Base-by-base conservation (phyloP, 92 coral and sea anemone species). In the Parazoanthus atlanticus region DNA sequence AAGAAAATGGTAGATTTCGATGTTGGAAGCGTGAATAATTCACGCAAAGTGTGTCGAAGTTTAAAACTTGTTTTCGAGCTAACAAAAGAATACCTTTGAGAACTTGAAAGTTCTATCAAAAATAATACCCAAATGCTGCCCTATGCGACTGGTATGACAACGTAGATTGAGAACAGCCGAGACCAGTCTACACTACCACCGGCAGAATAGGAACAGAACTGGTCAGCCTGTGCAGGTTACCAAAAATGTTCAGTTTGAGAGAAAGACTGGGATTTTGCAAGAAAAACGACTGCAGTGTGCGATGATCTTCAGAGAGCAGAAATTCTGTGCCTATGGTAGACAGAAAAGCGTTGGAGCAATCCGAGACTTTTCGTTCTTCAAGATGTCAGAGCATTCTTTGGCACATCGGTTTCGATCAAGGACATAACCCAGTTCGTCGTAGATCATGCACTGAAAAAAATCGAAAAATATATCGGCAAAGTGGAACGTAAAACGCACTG, bases 371-470 rank as follows among this genome's bases (percentile, higher is more conserved):
- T 69, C 38, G 65, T 16, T 43, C 78, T 92, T 71, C 70, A 93
- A 86, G 40, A 95, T 66, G 28, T 91, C 92, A 65, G 92, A 93
- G 91, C 98, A 95, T 66, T 97, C 97, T 9, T 91, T 89, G 58
- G 98, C 93, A 91, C 96, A 97, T 19, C 80, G 92, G 81, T 97
- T 94, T 86, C 97, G 86, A 72, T 95, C 95, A 16, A 90, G 86
- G 16, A 88, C 91, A 88, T 93, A 95, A 16, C 95, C 98, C 86
- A 97, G 90, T 75, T 97, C 99, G 33, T 97, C 93, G 88, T 95
- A 95, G 79, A 95, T 93, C 89, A 94, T 88, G 78, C 98, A 98
- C 99, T 97, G 86, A 12, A 73, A 86, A 49, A 69, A 85, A 17
- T 5, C 25, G 77, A 80, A 78, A 32, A 8, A 31, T 9, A 16